A percentile compares a stretch with the other conserved stretches of the same genome.
Evolutionary conservation across 2,113 vertebrate species (phyloP).

Genomic region (Sisor rabdophorus): DNA sequence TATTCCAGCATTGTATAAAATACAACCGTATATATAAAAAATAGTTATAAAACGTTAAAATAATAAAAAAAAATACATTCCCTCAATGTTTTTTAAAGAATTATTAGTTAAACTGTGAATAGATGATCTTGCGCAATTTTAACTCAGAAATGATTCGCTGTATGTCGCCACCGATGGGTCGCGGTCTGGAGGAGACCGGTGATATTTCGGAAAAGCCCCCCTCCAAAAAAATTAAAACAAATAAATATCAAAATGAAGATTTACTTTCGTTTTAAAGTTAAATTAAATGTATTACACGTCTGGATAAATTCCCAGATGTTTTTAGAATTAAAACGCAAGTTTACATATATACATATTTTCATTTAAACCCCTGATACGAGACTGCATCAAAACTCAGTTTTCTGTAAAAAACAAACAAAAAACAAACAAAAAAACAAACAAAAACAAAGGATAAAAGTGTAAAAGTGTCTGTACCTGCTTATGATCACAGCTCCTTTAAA

Average conservation of each 20-base stretch:
- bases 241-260: not conserved
- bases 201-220: not conserved
- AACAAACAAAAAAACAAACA: too few species aligned
- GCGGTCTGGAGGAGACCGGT: too few species aligned
- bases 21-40: too few species aligned
- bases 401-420: not conserved
- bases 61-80: too few species aligned
- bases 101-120: too few species aligned
- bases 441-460: not conserved
- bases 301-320: not conserved
- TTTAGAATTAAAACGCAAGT: too few species aligned
- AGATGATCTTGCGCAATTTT: not conserved
- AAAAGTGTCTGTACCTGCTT: conserved; percentile 69
- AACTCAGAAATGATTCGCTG: not conserved
- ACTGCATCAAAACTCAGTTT: not conserved
- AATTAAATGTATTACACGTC: not conserved
- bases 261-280: not conserved
- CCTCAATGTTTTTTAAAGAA: too few species aligned
- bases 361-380: too few species aligned
- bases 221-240: not conserved
- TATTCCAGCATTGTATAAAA: too few species aligned
- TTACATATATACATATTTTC: too few species aligned
- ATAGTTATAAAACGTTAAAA: too few species aligned
- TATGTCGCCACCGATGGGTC: not conserved
- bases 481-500: conserved; percentile 79